A percentile compares a stretch with the other conserved stretches of the same genome.
phyloP scores from a whole-genome alignment of 2,797 vertebrate genomes.

The Characodon lateralis region DNA sequence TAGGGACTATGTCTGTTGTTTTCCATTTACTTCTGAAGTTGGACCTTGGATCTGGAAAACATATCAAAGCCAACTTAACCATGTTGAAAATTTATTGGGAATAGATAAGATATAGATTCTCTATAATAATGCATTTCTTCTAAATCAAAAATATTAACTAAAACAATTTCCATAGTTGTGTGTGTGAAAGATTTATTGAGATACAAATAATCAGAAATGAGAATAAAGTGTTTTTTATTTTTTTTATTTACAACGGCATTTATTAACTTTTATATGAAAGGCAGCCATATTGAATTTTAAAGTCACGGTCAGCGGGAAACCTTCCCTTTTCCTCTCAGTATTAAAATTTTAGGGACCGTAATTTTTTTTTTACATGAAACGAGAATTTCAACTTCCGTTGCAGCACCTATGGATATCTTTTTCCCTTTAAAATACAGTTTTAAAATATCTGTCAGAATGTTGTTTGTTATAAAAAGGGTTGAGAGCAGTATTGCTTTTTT shows the following conservation, averaged over 20 bases:
- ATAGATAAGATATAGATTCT: too few species aligned
- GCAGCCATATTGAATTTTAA: background rate
- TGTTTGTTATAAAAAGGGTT: background rate
- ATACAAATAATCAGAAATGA: too few species aligned
- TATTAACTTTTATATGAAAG: background rate
- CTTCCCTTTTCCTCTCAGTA: background rate
- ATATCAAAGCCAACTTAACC: background rate
- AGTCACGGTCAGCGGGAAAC: background rate
- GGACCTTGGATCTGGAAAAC: background rate
- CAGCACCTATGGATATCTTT: background rate
- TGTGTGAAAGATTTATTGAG: too few species aligned
- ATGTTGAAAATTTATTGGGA: background rate
- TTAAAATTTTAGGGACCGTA: background rate
- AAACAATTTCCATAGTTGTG: too few species aligned
- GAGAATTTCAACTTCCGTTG: background rate
- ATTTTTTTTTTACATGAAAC: background rate
- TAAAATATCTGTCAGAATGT: background rate
- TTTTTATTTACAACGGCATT: background rate
- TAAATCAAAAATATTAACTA: too few species aligned
- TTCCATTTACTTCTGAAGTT: background rate
- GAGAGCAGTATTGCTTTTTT: background rate
- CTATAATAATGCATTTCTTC: too few species aligned
- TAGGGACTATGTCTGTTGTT: background rate
- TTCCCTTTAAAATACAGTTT: background rate
- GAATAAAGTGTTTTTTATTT: too few species aligned